phyloP scores from a whole-genome alignment of 2,888 invertebrate genomes.

The Pristionchus exspectatus region DNA sequence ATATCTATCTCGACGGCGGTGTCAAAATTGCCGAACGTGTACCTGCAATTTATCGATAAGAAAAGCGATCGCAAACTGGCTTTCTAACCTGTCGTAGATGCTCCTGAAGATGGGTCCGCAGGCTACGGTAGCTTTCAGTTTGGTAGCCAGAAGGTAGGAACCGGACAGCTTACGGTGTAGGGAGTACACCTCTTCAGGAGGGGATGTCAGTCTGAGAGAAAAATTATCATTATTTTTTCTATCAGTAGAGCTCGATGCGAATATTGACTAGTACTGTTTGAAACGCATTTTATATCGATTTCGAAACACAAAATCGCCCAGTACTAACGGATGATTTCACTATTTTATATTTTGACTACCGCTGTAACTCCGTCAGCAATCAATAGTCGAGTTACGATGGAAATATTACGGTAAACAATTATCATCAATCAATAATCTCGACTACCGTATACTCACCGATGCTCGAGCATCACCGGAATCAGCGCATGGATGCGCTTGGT shows the following conservation, averaged over 20 bases:
- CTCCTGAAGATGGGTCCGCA: constrained; percentile 75
- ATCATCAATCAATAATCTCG: too few species aligned
- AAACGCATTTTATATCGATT: too few species aligned
- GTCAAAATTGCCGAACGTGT: constrained; percentile 48
- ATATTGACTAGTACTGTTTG: too few species aligned
- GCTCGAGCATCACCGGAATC: constrained; percentile 95
- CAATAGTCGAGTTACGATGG: too few species aligned
- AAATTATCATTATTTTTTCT: too few species aligned
- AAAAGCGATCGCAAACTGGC: background rate
- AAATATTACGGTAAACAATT: too few species aligned
- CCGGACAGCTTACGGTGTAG: constrained; percentile 97
- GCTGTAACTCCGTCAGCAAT: too few species aligned
- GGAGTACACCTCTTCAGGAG: constrained; percentile 98
- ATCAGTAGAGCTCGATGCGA: too few species aligned
- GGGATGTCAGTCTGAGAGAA: constrained; percentile 89
- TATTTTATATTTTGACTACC: too few species aligned
- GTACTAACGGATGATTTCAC: too few species aligned
- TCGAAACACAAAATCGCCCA: too few species aligned
- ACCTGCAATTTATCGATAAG: constrained; percentile 36
- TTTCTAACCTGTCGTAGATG: constrained; percentile 68
- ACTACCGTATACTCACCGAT: constrained; percentile 80
- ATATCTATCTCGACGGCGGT: constrained; percentile 45
- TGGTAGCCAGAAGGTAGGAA: constrained; percentile 75
- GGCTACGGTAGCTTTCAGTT: constrained; percentile 75
- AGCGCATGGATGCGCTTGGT: constrained; percentile 87